Base-by-base conservation (phyloP, 2,888 invertebrate genomes). In the Morpho deidamia region DNA sequence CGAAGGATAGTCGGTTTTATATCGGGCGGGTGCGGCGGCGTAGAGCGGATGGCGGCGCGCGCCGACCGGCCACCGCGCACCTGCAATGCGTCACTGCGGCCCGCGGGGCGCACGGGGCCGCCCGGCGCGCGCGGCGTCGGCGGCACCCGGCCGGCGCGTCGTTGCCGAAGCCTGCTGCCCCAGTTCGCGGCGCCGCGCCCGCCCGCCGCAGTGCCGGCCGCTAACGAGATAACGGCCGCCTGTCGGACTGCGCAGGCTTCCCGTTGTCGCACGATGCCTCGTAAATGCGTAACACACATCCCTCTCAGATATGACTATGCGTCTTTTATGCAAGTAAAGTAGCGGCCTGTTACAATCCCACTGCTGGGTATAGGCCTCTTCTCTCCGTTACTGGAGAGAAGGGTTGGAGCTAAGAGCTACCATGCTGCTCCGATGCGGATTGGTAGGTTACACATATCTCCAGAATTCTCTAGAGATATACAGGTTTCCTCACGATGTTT, bases 11-110 rank as follows among this genome's bases (percentile, higher is more conserved):
- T 89, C 83, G 90, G 90, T 92, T 92, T 91, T 92, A 91, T 91
- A 92, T 91, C 83, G 83, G 91, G 88, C 91, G 93, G 93, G 92
- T 91, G 93, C 92, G 92, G 92, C 92, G 92, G 92, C 93, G 92
- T 93, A 92, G 92, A 93, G 92, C 91, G 91, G 91, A 90, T 91
- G 91, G 91, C 92, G 86, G 87, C 89, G 92, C 91, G 90, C 91
- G 91, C 91, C 91, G 92, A 94, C 95, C 94, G 94, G 94, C 91
- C 91, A 91, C 82, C 91, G 92, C 92, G 93, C 93, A 95, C 94
- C 95, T 94, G 95, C 95, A 95, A 94, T 95, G 94, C 94, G 94
- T 94, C 94, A 94, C 83, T 85, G 88, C 86, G 86, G 83, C 81
- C 67, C 70, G 71, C 69, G 66, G 63, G 65, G 63, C 61, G 67